Percentiles rank a stretch among this genome's conserved stretches.
Evolutionary conservation across 23 tunicate genomes (phyloP).

Genomic region (Pegea sp.): DNA sequence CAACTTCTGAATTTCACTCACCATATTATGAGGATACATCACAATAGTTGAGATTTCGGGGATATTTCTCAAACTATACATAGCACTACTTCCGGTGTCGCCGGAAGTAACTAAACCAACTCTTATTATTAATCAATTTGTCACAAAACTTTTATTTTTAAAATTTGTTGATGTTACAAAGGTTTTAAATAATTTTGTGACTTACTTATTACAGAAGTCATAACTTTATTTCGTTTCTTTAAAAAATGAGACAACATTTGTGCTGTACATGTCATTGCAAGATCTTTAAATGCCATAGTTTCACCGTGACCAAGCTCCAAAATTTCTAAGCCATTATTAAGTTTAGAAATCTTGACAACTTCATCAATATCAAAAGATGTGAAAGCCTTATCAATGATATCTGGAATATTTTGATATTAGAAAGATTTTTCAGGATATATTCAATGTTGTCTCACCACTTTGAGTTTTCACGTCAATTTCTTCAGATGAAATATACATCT

Average conservation of each 20-base stretch:
- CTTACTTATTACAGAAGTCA: constrained; percentile 46
- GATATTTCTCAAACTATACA: constrained; percentile 10
- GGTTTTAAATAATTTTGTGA: neutral
- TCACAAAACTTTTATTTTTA: neutral
- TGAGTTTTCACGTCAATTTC: constrained; percentile 21
- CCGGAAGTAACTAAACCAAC: constrained; percentile 37
- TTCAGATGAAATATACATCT: constrained; percentile 15
- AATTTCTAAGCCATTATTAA: constrained; percentile 23
- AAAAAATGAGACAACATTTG: constrained; percentile 35
- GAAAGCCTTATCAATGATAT: constrained; percentile 23
- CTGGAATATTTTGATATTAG: constrained; percentile 1
- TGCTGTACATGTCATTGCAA: constrained; percentile 45
- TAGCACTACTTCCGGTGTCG: constrained; percentile 72
- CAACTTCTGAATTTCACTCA: constrained; percentile 29
- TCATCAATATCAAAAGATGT: constrained; percentile 28
- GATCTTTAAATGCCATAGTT: constrained; percentile 62
- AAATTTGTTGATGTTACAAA: neutral
- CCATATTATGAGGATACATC: constrained; percentile 22
- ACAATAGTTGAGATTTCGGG: constrained; percentile 33
- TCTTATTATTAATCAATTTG: neutral
- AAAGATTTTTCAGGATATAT: neutral
- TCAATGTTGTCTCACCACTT: constrained; percentile 7
- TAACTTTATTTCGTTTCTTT: constrained; percentile 17
- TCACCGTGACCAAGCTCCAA: constrained; percentile 75
- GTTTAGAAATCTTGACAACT: constrained; percentile 11